phyloP scores from a whole-genome alignment of 2,888 invertebrate genomes.

The Odiellus spinosus region DNA sequence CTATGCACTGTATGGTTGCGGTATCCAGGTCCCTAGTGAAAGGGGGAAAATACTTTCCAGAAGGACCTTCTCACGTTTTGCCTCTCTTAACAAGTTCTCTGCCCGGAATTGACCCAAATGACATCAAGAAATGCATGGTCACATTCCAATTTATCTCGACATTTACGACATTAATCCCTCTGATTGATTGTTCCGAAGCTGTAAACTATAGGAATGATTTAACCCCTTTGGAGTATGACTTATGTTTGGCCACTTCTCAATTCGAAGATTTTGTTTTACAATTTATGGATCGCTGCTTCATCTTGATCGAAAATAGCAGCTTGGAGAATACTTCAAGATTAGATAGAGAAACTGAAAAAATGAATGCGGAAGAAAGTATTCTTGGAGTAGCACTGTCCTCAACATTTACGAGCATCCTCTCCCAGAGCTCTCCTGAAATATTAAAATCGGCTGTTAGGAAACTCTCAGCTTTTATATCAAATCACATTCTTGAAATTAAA shows the following conservation, averaged over 20 bases:
- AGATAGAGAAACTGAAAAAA: slow-evolving; percentile 32
- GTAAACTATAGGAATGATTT: slow-evolving; percentile 47
- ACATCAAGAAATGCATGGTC: slow-evolving; percentile 43
- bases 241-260: slow-evolving; percentile 63
- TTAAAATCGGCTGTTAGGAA: slow-evolving; percentile 53
- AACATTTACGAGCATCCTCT: slow-evolving; percentile 48
- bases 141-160: slow-evolving; percentile 63
- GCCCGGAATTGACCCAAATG: slow-evolving; percentile 82
- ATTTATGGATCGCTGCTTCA: slow-evolving; percentile 50
- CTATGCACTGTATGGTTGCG: slow-evolving; percentile 51
- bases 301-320: slow-evolving; percentile 30
- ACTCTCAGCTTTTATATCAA: slow-evolving; percentile 50
- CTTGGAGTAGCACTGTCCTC: slow-evolving; percentile 52
- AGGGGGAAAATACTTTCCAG: slow-evolving; percentile 40
- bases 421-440: slow-evolving; percentile 51
- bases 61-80: slow-evolving; percentile 63
- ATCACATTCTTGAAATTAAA: slow-evolving; percentile 61
- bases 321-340: slow-evolving; percentile 40
- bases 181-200: slow-evolving; percentile 69
- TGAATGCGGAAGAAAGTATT: slow-evolving; percentile 52
- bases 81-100: slow-evolving; percentile 61
- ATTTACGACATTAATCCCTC: slow-evolving; percentile 58
- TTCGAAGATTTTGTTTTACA: slow-evolving; percentile 78
- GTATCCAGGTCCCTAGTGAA: slow-evolving; percentile 48
- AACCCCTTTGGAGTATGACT: slow-evolving; percentile 51